These are phyloP conservation scores for Drosophila virilis DNA, from an alignment of 1,140 invertebrate genomes.

Conservation along the genomic window DNA sequence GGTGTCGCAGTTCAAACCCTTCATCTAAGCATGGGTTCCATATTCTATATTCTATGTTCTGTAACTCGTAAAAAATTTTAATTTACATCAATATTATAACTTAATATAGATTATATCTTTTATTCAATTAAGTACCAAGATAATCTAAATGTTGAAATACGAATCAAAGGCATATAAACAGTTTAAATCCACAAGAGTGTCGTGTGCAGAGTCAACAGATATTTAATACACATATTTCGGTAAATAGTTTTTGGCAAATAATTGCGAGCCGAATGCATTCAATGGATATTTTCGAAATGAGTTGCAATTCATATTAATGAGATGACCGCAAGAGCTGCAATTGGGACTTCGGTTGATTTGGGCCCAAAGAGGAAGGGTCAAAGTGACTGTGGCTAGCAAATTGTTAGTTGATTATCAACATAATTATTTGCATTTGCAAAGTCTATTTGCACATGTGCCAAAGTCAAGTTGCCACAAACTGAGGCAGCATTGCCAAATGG, in stretches of 20 bases:
- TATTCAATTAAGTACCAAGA: too few species aligned
- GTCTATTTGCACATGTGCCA: conserved; percentile 1
- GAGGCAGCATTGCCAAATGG: conserved; percentile 22
- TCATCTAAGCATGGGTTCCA: not conserved
- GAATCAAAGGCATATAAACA: not conserved
- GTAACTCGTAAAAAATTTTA: too few species aligned
- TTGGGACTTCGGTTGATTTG: conserved; percentile 38
- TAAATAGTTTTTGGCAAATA: conserved; percentile 3
- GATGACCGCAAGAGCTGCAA: conserved; percentile 48
- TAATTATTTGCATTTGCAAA: conserved; percentile 11
- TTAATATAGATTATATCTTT: too few species aligned
- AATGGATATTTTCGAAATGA: conserved; percentile 15
- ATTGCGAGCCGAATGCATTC: not conserved
- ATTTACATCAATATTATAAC: too few species aligned
- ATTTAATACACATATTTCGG: not conserved
- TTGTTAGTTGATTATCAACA: conserved; percentile 34
- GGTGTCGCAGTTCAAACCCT: not conserved
- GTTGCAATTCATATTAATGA: conserved; percentile 45
- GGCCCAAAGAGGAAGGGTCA: not conserved
- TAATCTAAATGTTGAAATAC: not conserved
- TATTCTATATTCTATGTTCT: not conserved
- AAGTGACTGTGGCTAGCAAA: conserved; percentile 34
- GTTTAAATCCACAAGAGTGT: too few species aligned
- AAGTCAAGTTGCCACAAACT: conserved; percentile 8
- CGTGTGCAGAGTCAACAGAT: too few species aligned